Conservation (phyloP, 2,797 vertebrate species). For the Echeneis naucrates region DNA sequence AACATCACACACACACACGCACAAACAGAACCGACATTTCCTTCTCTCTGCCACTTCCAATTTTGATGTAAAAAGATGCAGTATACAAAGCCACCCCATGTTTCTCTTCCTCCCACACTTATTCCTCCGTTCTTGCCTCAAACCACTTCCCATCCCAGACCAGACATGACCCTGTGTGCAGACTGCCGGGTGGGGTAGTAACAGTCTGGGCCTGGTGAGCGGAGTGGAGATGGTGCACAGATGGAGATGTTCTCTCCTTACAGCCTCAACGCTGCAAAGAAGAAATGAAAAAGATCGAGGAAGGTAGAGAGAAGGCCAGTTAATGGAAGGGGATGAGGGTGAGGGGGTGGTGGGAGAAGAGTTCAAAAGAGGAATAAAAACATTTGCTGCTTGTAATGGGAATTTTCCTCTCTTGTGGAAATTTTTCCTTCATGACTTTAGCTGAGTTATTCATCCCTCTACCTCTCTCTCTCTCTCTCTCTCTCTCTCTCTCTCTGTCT, state of each 20-base stretch:
- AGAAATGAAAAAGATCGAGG: conserved; percentile 48
- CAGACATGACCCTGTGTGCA: conserved; percentile 64
- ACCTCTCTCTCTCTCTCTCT: conserved; percentile 59
- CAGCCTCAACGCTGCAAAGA: conserved; percentile 49
- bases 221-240: conserved; percentile 71
- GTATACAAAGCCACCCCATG: conserved; percentile 19
- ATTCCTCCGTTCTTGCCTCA: conserved; percentile 21
- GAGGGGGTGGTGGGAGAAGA: neutral
- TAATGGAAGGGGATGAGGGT: conserved; percentile 17
- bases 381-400: conserved; percentile 80
- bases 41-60: conserved; percentile 21
- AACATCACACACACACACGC: conserved; percentile 18
- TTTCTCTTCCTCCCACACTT: conserved; percentile 52
- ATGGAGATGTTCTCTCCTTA: conserved; percentile 78
- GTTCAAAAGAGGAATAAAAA: conserved; percentile 64
- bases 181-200: conserved; percentile 59
- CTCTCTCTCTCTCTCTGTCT: too few relatives aligned
- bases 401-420: conserved; percentile 82
- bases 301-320: conserved; percentile 19
- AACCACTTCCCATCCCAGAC: conserved; percentile 41
- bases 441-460: conserved; percentile 50
- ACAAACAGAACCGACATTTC: neutral
- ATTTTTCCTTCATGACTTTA: conserved; percentile 72
- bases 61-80: conserved; percentile 31
- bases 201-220: conserved; percentile 54